These are phyloP conservation scores for Paedocypris sp. DNA, from an alignment of 2,113 vertebrate genomes.

Conservation along the genomic window DNA sequence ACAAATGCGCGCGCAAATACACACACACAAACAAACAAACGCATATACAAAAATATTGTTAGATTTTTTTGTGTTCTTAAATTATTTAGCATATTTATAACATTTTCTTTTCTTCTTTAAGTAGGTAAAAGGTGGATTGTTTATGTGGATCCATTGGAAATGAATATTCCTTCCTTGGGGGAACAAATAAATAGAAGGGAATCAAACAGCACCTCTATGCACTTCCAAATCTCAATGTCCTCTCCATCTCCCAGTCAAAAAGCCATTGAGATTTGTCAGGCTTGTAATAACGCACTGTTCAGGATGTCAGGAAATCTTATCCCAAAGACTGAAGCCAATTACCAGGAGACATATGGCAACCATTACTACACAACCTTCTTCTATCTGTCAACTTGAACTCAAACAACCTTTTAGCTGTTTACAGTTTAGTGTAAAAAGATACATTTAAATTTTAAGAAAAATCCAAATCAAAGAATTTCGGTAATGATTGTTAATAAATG, in stretches of 20 bases:
- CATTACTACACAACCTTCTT: conserved; percentile 22
- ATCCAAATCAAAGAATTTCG: too few species aligned
- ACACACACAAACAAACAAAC: too few species aligned
- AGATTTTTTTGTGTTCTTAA: too few species aligned
- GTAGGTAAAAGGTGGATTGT: too few species aligned
- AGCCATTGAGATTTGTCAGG: conserved; percentile 23
- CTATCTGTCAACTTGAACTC: conserved; percentile 11
- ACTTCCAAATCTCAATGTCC: neutral
- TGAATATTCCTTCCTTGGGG: conserved; percentile 6
- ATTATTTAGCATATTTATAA: too few species aligned
- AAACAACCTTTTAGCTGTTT: neutral
- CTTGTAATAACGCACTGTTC: neutral
- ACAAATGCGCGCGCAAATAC: too few species aligned
- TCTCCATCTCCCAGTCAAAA: neutral
- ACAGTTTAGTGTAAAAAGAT: too few species aligned
- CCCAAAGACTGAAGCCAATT: conserved; percentile 10
- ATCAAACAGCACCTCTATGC: conserved; percentile 23
- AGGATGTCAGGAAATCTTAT: conserved; percentile 26
- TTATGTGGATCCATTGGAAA: too few species aligned
- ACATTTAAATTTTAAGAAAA: too few species aligned
- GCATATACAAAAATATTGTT: too few species aligned
- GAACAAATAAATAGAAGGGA: conserved; percentile 26
- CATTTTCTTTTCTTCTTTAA: too few species aligned
- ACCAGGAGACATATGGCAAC: conserved; percentile 25
- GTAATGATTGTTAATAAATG: too few species aligned